Percentiles rank a stretch among this genome's conserved stretches.
These are phyloP conservation scores for Eupithecia vulgata DNA, from an alignment of 2,888 invertebrate genomes.

Conservation along the genomic window DNA sequence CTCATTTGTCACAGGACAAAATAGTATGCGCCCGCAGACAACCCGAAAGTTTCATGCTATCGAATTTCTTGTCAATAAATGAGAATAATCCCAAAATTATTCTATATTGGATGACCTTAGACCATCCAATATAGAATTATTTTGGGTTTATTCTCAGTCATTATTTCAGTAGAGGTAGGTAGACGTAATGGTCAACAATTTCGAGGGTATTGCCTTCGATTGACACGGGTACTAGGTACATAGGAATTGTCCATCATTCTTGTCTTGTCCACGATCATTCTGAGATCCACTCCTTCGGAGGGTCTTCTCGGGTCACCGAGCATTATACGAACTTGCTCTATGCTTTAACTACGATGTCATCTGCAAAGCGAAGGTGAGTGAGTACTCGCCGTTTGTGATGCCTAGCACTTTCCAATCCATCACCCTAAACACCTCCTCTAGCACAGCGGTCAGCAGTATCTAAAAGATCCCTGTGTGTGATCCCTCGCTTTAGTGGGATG, in stretches of 20 bases:
- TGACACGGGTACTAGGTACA: neutral
- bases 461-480: too few relatives aligned
- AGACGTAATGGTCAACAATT: neutral
- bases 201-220: neutral
- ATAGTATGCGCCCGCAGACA: neutral
- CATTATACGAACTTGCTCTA: neutral
- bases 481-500: too few relatives aligned
- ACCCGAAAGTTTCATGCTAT: neutral
- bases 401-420: neutral
- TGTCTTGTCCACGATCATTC: neutral
- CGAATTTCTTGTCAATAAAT: neutral
- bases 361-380: too few relatives aligned
- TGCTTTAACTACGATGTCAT: too few relatives aligned
- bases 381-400: too few relatives aligned
- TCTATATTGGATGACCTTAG: too few relatives aligned
- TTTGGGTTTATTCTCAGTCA: neutral
- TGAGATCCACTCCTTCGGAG: neutral
- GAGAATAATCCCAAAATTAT: too few relatives aligned
- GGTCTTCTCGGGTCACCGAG: neutral
- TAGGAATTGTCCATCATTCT: neutral
- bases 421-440: neutral
- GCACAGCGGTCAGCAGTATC: neutral
- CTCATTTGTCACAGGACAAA: constrained; percentile 4
- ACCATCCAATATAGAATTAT: neutral
- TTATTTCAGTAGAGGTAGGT: neutral